Base-by-base conservation (phyloP, 2,797 vertebrate species). In the Channallabes apus region DNA sequence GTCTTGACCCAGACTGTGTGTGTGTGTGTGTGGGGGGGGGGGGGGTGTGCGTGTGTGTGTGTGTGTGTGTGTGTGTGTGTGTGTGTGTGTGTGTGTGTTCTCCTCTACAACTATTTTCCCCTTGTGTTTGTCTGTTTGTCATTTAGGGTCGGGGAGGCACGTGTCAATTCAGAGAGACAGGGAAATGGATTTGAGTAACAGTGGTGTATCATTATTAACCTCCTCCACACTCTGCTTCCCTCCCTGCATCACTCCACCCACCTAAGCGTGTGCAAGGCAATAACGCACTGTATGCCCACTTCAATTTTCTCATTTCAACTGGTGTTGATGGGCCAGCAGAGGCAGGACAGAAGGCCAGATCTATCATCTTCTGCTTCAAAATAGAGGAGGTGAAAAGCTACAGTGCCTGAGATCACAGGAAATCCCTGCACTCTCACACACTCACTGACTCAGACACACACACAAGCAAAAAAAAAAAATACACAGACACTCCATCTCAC, bases 241-340 rank as follows among this genome's bases (percentile, higher is more conserved):
- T 82, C 35, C 64, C 86, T 83, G 84, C 79, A 84, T 78, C 84
- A 46, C 68, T 71, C 58, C 73, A 56, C 87, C 82, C 85, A 82
- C 88, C 76, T 72, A 80, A 72, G 68, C 73, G 92, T 94, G 93
- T 95, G 93, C 93, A 92, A 90, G 88, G 91, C 93, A 90, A 94
- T 94, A 94, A 93, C 93, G 91, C 93, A 54, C 51, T 54, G 51
- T 54, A 89, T 91, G 88, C 80, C 92, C 92, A 93, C 93, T 92
- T 94, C 92, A 92, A 88, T 91, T 90, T 93, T 94, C 94, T 94
- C 93, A 94, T 95, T 95, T 93, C 92, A 93, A 91, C 92, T 93
- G 91, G 91, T 92, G 93, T 91, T 93, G 93, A 93, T 94, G 92
- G 93, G 93, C 93, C 92, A 94, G 94, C 94, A 94, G 94, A 93